These are phyloP conservation scores for Ispidina lecontei DNA, from an alignment of 2,797 vertebrate species.

Conservation along the genomic window DNA sequence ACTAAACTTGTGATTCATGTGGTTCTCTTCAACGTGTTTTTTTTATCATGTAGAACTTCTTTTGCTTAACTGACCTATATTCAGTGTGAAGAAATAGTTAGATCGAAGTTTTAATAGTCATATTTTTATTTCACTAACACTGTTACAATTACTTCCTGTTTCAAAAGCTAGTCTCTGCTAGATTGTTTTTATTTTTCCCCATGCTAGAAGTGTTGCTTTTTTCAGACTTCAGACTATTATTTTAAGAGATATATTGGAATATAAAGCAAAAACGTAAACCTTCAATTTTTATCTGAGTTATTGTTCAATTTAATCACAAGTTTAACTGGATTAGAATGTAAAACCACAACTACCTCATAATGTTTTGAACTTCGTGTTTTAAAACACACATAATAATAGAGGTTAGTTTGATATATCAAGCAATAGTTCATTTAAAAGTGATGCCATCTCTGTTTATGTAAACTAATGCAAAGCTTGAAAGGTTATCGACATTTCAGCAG, in stretches of 20 bases:
- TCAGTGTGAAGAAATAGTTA: background rate
- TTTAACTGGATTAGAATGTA: conserved; percentile 53
- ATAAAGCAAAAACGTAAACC: conserved; percentile 6
- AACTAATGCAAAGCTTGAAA: conserved; percentile 65
- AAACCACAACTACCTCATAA: conserved; percentile 14
- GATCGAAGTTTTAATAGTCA: background rate
- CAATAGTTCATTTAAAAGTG: background rate
- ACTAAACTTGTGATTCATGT: background rate
- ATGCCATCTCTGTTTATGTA: conserved; percentile 53
- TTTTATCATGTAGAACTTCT: background rate
- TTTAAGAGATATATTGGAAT: conserved; percentile 33
- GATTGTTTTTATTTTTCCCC: background rate
- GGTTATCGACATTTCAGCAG: conserved; percentile 73
- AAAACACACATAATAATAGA: conserved; percentile 8
- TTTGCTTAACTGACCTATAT: background rate
- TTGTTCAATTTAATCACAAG: conserved; percentile 16
- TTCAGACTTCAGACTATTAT: background rate
- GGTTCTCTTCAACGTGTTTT: fast-evolving
- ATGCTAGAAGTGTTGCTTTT: conserved; percentile 12
- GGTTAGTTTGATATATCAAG: conserved; percentile 39
- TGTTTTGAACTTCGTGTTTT: background rate
- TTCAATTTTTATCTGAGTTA: conserved; percentile 40
- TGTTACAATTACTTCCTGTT: background rate
- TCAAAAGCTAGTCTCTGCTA: background rate
- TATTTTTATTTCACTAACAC: background rate